Evolutionary conservation across 2,888 invertebrate species (phyloP).

Genomic region (Arenicola marina): DNA sequence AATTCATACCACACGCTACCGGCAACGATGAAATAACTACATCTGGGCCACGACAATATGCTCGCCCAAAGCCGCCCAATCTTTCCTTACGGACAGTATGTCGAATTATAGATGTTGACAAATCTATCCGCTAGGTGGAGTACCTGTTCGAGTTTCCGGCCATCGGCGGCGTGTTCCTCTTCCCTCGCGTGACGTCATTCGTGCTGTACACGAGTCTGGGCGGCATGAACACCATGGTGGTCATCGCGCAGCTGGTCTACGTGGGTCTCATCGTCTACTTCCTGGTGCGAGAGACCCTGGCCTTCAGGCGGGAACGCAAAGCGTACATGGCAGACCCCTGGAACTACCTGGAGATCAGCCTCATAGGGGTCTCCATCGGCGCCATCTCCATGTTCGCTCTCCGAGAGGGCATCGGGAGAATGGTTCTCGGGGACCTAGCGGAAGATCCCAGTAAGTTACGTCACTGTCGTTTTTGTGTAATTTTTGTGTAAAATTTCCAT

Average conservation of each 20-base stretch:
- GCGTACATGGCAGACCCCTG: constrained; percentile 47
- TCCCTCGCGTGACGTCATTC: constrained; percentile 30
- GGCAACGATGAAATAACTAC: no score
- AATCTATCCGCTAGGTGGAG: no score
- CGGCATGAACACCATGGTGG: constrained; percentile 5
- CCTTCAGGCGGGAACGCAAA: constrained; percentile 16
- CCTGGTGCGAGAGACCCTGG: constrained; percentile 17
- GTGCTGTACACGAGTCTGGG: constrained; percentile 20
- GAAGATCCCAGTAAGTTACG: not conserved
- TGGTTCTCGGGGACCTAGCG: constrained; percentile 3
- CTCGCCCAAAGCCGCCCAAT: no score
- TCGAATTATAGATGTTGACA: no score
- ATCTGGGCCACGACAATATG: no score
- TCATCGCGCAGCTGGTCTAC: constrained; percentile 21
- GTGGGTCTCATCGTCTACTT: constrained; percentile 26
- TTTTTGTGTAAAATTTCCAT: no score
- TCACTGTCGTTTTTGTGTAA: no score
- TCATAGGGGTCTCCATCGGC: constrained; percentile 49
- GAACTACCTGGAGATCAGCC: constrained; percentile 50
- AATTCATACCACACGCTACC: no score
- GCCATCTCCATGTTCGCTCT: constrained; percentile 42
- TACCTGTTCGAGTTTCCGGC: constrained; percentile 47
- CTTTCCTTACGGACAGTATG: no score
- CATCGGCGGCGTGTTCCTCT: constrained; percentile 43
- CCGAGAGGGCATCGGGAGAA: constrained; percentile 4